Conservation (phyloP, 2,888 invertebrate genomes). For the Ypsolopha sequella region DNA sequence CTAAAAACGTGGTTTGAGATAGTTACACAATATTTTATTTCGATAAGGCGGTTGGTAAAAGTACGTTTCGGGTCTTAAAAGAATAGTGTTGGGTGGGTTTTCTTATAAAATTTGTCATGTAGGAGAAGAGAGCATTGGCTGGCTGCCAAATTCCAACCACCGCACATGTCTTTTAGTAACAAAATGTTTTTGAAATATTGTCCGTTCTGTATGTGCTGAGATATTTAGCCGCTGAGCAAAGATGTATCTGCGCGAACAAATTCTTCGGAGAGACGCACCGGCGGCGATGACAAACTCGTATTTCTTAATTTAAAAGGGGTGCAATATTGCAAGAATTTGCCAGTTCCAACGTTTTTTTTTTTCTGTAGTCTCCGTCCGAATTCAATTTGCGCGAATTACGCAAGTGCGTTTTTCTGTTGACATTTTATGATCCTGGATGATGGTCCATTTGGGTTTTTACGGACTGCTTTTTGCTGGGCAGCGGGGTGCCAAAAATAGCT, state of each 20-base stretch:
- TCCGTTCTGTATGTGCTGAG: not conserved
- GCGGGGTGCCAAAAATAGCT: too few relatives aligned
- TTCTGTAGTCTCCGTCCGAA: not conserved
- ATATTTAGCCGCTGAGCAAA: not conserved
- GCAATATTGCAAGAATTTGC: conserved; percentile 4
- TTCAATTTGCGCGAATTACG: not conserved
- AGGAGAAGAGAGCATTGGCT: conserved; percentile 59
- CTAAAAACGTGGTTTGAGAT: not conserved
- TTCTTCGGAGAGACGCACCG: too few relatives aligned
- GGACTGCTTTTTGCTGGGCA: too few relatives aligned
- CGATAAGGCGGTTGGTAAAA: not conserved
- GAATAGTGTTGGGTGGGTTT: conserved; percentile 36
- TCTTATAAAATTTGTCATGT: conserved; percentile 49
- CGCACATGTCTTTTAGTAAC: conserved; percentile 40
- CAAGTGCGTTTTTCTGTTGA: not conserved
- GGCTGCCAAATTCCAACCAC: conserved; percentile 53
- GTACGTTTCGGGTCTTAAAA: conserved; percentile 1
- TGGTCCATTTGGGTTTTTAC: too few relatives aligned
- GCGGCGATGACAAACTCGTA: not conserved
- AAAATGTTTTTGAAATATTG: conserved; percentile 7
- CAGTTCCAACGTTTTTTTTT: not conserved
- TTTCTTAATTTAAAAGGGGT: conserved; percentile 10
- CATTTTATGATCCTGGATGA: too few relatives aligned
- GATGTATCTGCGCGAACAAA: not conserved
- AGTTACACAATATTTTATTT: not conserved